Conservation (phyloP, 2,113 vertebrate species). For the Ciconia stormi region DNA sequence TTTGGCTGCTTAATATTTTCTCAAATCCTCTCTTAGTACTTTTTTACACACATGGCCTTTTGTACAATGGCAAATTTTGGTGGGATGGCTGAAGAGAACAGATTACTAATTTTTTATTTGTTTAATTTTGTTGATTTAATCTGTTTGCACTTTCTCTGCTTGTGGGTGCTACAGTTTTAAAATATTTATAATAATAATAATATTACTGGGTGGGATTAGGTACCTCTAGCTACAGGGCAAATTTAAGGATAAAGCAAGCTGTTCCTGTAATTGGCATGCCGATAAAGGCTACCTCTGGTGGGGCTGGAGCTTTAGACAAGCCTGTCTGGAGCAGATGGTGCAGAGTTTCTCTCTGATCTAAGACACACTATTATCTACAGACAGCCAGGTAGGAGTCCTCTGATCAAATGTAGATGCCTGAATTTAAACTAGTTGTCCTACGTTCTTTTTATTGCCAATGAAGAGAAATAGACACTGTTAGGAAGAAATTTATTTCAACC, state of each 20-base stretch:
- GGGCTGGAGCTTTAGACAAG: not conserved
- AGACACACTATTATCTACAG: constrained; percentile 45
- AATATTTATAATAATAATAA: not conserved
- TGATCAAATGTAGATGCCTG: constrained; percentile 36
- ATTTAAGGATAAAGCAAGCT: constrained; percentile 25
- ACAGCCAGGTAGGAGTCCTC: constrained; percentile 29
- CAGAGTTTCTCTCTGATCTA: constrained; percentile 30
- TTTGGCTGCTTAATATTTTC: not conserved
- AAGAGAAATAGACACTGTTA: not conserved
- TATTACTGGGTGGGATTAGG: not conserved
- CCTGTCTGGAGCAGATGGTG: constrained; percentile 26
- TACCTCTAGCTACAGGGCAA: not conserved
- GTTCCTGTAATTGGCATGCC: not conserved
- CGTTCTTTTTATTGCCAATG: constrained; percentile 12
- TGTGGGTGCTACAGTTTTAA: not conserved
- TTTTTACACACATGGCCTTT: not conserved
- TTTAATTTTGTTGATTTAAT: not conserved
- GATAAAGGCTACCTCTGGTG: not conserved
- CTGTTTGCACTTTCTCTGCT: not conserved
- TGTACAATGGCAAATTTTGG: not conserved
- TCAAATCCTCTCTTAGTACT: not conserved
- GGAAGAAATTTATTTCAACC: constrained; percentile 15
- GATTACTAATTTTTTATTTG: not conserved
- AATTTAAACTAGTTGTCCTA: constrained; percentile 45
- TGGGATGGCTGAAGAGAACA: not conserved